phyloP scores from a whole-genome alignment of 1,140 invertebrate species.

The Drosophila tani region DNA sequence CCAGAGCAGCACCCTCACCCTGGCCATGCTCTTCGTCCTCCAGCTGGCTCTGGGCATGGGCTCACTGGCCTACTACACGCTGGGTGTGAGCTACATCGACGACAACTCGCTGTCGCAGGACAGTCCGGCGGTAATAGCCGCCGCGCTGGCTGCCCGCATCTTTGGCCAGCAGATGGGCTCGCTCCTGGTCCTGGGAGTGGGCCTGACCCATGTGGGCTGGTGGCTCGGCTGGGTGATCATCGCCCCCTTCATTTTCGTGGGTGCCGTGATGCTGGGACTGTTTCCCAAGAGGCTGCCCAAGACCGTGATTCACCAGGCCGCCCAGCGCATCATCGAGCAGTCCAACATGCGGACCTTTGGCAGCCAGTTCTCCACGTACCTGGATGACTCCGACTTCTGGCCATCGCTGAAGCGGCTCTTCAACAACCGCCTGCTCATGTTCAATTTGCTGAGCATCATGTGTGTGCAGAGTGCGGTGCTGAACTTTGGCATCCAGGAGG shows the following conservation, averaged over 20 bases:
- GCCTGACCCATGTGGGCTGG: conserved; percentile 72
- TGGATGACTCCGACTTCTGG: conserved; percentile 85
- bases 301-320: conserved; percentile 87
- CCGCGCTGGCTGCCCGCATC: conserved; percentile 69
- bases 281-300: conserved; percentile 87
- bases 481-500: conserved; percentile 87
- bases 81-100: conserved; percentile 89
- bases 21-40: conserved; percentile 86
- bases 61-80: conserved; percentile 87
- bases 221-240: conserved; percentile 88
- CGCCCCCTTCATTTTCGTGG: conserved; percentile 86
- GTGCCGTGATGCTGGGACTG: conserved; percentile 86
- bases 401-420: conserved; percentile 87
- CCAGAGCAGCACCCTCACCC: conserved; percentile 74
- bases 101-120: conserved; percentile 88
- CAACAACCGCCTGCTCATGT: conserved; percentile 87
- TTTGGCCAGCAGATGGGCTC: conserved; percentile 82
- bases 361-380: conserved; percentile 70
- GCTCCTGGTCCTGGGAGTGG: conserved; percentile 74
- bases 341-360: conserved; percentile 64
- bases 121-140: conserved; percentile 84
- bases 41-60: conserved; percentile 87
- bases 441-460: conserved; percentile 86
- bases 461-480: conserved; percentile 87
- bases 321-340: conserved; percentile 84